Conservation (phyloP, 2,797 vertebrate genomes). For the Ptychadena robeensis region DNA sequence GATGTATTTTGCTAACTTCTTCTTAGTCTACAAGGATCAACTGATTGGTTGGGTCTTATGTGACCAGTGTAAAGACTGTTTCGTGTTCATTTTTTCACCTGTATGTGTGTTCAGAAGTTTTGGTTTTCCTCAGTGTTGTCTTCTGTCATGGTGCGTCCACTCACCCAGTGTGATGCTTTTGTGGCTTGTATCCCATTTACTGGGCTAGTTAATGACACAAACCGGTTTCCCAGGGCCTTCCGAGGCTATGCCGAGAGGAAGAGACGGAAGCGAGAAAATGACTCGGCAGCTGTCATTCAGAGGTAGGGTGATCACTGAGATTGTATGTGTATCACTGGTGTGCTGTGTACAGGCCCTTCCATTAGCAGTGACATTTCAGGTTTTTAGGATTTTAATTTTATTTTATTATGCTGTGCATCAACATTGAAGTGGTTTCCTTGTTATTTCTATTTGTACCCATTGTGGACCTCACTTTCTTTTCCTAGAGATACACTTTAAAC, state of each 20-base stretch:
- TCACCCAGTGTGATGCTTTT: constrained; percentile 25
- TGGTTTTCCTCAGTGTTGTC: constrained; percentile 14
- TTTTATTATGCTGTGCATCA: too few relatives aligned
- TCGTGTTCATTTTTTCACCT: constrained; percentile 2
- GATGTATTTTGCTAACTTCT: too few relatives aligned
- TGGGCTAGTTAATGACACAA: constrained; percentile 74
- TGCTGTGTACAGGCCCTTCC: neutral
- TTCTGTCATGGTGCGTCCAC: neutral
- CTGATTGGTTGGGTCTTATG: neutral
- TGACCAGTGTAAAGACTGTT: constrained; percentile 32
- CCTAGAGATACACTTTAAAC: too few relatives aligned
- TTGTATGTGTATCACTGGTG: neutral
- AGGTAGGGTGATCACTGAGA: constrained; percentile 83
- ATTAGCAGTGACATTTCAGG: too few relatives aligned
- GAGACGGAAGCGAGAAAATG: constrained; percentile 92
- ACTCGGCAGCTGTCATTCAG: constrained; percentile 89
- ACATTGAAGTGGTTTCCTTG: too few relatives aligned
- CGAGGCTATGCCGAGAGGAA: constrained; percentile 96
- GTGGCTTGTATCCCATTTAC: constrained; percentile 39
- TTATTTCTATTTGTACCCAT: too few relatives aligned
- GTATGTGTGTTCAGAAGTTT: constrained; percentile 17
- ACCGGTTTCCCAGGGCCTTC: constrained; percentile 92
- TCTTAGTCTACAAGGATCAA: neutral
- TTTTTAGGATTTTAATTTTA: too few relatives aligned
- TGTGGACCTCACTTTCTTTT: too few relatives aligned